Base-by-base conservation (phyloP, 2,797 vertebrate species). In the Paedocypris micromegethes region DNA sequence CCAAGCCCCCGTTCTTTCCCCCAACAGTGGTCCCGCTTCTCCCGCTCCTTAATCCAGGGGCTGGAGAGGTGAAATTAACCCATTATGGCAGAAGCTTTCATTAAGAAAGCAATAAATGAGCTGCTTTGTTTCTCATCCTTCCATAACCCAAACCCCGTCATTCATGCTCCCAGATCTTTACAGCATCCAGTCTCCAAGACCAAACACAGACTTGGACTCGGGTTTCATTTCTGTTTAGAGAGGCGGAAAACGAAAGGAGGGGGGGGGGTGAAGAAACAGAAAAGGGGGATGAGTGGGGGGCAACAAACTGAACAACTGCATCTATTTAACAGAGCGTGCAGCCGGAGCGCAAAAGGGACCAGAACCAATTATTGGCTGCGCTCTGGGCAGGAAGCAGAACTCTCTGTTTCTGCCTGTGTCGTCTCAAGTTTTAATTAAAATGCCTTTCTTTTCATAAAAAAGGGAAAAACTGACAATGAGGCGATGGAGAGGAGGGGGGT, bases 91-190 rank as follows among this genome's bases (percentile, higher is more conserved):
- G 76, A 6, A 83, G 72, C 81, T 83, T 79, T 85, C 71, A 83
- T 84, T 85, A 80, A 73, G 82, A 82, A 73, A 80, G 79, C 82
- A 83, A 84, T 87, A 87, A 88, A 87, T 82, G 74, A 83, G 79
- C 64, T 59, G 75, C 83, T 88, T 87, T 86, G 83, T 87, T 85
- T 76, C 64, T 61, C 9, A 5, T 43, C 64, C 60, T 74, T 75
- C 66, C 50, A 9, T 50, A 70, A 50, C 49, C 69, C 55, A 76
- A 78, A 68, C 76, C 23, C 75, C 72, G 72, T 72, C 73, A 69
- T 73, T 69, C 81, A 77, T 72, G 69, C 43, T 7, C 56, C 79
- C 79, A 54, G 50, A 57, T 48, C 58, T 78, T 66, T 75, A 50
- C 47, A 23, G 59, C 60, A 78, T 72, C 73, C 58, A n/a, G 8